A percentile compares a stretch with the other conserved stretches of the same genome.
Evolutionary conservation across 2,113 vertebrate species (phyloP).

Genomic region (Burhinus oedicnemus): DNA sequence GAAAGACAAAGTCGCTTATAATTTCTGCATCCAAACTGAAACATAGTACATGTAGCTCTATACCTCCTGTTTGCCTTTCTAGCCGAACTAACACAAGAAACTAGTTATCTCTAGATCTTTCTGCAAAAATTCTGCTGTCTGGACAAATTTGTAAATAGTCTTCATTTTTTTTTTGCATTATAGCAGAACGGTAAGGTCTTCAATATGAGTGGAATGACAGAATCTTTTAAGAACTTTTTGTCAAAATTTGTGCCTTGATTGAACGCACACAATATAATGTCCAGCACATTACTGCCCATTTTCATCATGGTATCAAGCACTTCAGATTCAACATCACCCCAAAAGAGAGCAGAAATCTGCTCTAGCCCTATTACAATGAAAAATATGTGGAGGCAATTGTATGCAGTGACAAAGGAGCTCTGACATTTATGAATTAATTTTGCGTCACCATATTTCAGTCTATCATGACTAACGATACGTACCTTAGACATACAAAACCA

Average conservation of each 20-base stretch:
- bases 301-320: neutral
- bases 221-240: neutral
- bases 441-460: neutral
- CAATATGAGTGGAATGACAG: neutral
- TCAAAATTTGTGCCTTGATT: neutral
- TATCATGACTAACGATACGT: neutral
- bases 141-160: neutral
- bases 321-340: neutral
- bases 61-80: neutral
- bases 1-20: neutral
- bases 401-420: neutral
- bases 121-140: neutral
- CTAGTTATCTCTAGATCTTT: neutral
- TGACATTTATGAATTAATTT: neutral
- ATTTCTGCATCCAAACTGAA: neutral
- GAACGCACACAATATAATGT: too few relatives aligned
- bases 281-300: neutral
- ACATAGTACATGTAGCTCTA: rapidly evolving
- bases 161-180: neutral
- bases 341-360: neutral
- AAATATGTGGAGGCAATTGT: neutral
- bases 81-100: neutral
- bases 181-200: neutral
- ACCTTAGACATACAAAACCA: neutral
- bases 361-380: neutral